Evolutionary conservation across 2,113 vertebrate species (phyloP).

Genomic region (Eublepharis macularius): DNA sequence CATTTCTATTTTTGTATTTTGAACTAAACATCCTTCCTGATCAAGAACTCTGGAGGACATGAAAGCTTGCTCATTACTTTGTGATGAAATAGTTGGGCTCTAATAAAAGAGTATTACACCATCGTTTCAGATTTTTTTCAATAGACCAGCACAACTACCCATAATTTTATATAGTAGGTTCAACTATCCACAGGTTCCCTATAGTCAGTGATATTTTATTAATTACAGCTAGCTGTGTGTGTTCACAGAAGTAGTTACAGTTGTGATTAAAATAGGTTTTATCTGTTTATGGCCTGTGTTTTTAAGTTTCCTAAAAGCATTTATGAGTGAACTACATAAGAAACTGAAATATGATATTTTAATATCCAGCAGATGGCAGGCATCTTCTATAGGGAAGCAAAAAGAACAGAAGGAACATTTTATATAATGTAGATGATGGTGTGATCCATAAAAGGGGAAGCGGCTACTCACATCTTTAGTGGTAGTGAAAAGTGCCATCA

Average conservation of each 20-base stretch:
- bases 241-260: background rate
- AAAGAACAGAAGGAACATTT: rapidly evolving
- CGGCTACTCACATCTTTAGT: rapidly evolving
- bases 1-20: too few species aligned
- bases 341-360: background rate
- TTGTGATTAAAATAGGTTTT: background rate
- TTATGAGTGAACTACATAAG: too few species aligned
- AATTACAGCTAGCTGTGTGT: background rate
- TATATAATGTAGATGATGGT: background rate
- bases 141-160: too few species aligned
- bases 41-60: too few species aligned
- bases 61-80: too few species aligned
- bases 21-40: too few species aligned
- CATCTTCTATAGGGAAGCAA: background rate
- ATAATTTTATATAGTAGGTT: background rate
- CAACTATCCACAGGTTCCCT: background rate
- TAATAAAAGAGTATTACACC: too few species aligned
- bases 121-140: too few species aligned
- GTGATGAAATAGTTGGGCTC: too few species aligned
- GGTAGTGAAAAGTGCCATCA: too few species aligned
- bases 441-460: background rate
- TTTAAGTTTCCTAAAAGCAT: background rate
- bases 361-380: background rate
- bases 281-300: background rate
- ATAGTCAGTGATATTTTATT: background rate